These are phyloP conservation scores for Dicranocentrus wangi DNA, from an alignment of 2,888 invertebrate species.

Conservation along the genomic window DNA sequence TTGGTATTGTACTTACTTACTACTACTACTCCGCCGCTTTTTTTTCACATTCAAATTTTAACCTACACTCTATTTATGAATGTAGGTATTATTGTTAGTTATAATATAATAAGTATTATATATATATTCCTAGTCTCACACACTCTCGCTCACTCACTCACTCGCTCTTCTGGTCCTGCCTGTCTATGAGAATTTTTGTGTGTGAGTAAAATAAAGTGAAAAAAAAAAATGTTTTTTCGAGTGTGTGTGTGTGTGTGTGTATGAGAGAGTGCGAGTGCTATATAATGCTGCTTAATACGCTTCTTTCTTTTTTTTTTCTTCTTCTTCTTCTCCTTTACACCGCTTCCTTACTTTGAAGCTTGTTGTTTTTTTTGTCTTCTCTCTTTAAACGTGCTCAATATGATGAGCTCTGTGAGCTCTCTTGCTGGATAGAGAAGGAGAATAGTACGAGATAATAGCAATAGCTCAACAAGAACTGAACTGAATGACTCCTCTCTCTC, in stretches of 20 bases:
- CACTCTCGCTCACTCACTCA: background rate
- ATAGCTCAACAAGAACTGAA: conserved; percentile 1
- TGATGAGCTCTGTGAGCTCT: too few species aligned
- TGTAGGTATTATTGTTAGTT: conserved; percentile 40
- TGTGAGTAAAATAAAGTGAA: too few species aligned
- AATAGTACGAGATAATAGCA: too few species aligned
- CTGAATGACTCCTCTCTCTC: conserved; percentile 12
- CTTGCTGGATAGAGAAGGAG: conserved; percentile 41
- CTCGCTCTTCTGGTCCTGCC: too few species aligned
- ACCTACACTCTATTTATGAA: conserved; percentile 37
- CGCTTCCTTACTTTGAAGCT: conserved; percentile 52
- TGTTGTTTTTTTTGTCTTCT: conserved; percentile 22
- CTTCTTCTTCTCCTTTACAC: conserved; percentile 34
- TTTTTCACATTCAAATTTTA: conserved; percentile 54
- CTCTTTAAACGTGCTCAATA: conserved; percentile 45
- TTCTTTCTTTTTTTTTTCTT: too few species aligned
- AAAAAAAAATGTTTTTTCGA: background rate
- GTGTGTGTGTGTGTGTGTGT: conserved; percentile 7
- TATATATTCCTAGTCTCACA: too few species aligned
- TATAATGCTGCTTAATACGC: too few species aligned
- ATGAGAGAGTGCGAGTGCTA: too few species aligned
- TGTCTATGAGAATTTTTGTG: too few species aligned
- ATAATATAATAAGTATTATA: too few species aligned
- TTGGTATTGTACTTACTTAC: conserved; percentile 23
- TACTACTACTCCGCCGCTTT: too few species aligned